These are phyloP conservation scores for Lycia hirtaria DNA, from an alignment of 2,888 invertebrate genomes.

Conservation along the genomic window DNA sequence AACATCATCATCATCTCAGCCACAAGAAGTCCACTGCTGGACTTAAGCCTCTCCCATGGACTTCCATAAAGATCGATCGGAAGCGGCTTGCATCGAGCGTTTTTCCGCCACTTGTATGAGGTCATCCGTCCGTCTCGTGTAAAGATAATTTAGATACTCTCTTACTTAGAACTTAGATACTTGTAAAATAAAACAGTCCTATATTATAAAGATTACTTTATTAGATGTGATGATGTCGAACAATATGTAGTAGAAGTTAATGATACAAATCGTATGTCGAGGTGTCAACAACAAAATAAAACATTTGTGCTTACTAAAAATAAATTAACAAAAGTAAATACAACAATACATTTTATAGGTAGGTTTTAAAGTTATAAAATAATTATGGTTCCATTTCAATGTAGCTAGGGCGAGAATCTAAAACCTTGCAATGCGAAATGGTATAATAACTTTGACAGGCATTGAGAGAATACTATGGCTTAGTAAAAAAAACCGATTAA, in stretches of 20 bases:
- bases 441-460: too few species aligned
- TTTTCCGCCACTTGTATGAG: too few species aligned
- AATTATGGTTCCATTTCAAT: slow-evolving; percentile 57
- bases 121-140: too few species aligned
- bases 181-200: slow-evolving; percentile 56
- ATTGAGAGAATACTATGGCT: too few species aligned
- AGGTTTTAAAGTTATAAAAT: slow-evolving; percentile 54
- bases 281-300: slow-evolving; percentile 82
- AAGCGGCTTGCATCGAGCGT: too few species aligned
- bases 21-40: too few species aligned
- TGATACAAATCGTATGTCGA: slow-evolving; percentile 74
- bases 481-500: background rate
- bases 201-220: slow-evolving; percentile 82
- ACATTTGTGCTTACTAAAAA: slow-evolving; percentile 81
- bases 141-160: too few species aligned
- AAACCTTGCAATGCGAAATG: background rate
- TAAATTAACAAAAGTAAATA: slow-evolving; percentile 84
- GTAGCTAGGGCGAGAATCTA: slow-evolving; percentile 76
- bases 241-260: slow-evolving; percentile 72
- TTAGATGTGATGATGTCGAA: slow-evolving; percentile 82
- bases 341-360: slow-evolving; percentile 63
- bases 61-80: too few species aligned
- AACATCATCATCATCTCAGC: too few species aligned
- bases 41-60: too few species aligned
- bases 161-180: too few species aligned